Conservation (phyloP, 2,888 invertebrate genomes). For the Beris chalybata region DNA sequence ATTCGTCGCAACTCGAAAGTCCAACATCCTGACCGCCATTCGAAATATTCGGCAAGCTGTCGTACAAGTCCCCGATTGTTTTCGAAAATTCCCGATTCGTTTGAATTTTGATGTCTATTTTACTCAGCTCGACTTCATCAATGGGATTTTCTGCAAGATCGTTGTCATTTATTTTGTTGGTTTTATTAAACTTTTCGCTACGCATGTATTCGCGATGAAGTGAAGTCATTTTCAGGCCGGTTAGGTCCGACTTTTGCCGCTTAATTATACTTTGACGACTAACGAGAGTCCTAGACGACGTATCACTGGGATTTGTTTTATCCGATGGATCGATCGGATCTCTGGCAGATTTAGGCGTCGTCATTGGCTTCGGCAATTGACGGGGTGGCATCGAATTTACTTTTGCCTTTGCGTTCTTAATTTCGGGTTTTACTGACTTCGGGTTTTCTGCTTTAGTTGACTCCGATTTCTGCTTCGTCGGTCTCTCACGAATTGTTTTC, state of each 20-base stretch:
- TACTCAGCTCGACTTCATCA: conserved; percentile 44
- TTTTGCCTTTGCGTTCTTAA: conserved; percentile 53
- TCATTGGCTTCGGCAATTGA: conserved; percentile 28
- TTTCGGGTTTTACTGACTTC: conserved; percentile 45
- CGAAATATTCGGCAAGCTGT: conserved; percentile 46
- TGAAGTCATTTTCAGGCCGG: conserved; percentile 60
- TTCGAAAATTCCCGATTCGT: conserved; percentile 56
- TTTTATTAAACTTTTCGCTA: conserved; percentile 51
- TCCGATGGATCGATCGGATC: conserved; percentile 8
- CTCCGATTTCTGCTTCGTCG: conserved; percentile 30
- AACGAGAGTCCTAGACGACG: conserved; percentile 31
- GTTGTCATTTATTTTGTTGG: conserved; percentile 37
- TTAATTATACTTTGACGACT: conserved; percentile 49
- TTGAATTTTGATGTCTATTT: conserved; percentile 56
- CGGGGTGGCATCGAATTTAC: conserved; percentile 49
- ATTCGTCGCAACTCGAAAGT: conserved; percentile 59
- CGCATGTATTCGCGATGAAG: conserved; percentile 56
- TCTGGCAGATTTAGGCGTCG: neutral
- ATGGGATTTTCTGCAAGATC: conserved; percentile 28
- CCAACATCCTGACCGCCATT: conserved; percentile 39
- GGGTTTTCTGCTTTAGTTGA: conserved; percentile 11
- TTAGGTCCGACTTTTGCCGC: conserved; percentile 65
- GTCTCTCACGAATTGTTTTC: conserved; percentile 25
- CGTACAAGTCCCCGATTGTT: conserved; percentile 55
- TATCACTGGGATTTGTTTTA: neutral